Conservation (phyloP, 1,140 invertebrate species). For the Antheraea mylitta region DNA sequence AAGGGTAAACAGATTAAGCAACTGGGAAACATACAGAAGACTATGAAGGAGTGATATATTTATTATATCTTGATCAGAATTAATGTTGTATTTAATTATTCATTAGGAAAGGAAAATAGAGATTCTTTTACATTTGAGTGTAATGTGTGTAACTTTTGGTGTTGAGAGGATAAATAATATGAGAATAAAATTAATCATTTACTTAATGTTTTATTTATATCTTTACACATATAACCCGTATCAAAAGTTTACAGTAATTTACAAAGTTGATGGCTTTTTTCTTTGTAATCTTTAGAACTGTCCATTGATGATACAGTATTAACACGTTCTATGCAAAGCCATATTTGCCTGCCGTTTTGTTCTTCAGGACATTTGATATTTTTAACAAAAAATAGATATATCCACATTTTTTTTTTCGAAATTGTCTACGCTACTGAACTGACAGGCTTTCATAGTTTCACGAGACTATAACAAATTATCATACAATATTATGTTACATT, state of each 20-base stretch:
- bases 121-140: neutral
- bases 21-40: neutral
- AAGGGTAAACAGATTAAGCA: conserved; percentile 32
- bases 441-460: too few relatives aligned
- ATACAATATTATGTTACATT: too few relatives aligned
- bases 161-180: neutral
- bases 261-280: neutral
- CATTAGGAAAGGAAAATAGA: neutral
- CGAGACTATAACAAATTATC: too few relatives aligned
- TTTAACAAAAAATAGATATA: too few relatives aligned
- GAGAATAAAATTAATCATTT: neutral
- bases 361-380: too few relatives aligned
- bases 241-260: neutral
- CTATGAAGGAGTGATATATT: neutral
- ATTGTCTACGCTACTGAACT: too few relatives aligned
- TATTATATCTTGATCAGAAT: neutral
- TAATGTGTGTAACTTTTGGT: neutral
- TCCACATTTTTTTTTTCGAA: too few relatives aligned
- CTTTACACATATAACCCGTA: too few relatives aligned
- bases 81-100: too few relatives aligned
- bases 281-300: neutral
- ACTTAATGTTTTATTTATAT: neutral
- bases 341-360: too few relatives aligned
- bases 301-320: neutral
- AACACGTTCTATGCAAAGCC: neutral